Evolutionary conservation across 1,140 invertebrate genomes (phyloP).

Genomic region (Drosophila yakuba): DNA sequence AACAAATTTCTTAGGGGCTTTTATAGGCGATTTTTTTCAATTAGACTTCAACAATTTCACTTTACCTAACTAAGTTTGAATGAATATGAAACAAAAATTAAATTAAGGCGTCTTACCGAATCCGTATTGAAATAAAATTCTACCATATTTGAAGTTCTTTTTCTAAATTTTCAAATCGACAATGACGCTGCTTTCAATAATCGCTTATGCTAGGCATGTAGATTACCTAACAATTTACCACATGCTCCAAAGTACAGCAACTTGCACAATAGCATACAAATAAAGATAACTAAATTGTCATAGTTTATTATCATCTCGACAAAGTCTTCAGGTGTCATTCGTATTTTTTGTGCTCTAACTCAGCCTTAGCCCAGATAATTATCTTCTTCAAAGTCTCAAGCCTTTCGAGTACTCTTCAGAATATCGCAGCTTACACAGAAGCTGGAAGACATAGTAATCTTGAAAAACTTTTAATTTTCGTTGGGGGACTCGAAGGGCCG

Average conservation of each 20-base stretch:
- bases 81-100: background rate
- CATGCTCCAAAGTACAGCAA: background rate
- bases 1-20: background rate
- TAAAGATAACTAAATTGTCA: conserved; percentile 18
- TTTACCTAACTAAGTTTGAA: background rate
- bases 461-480: conserved; percentile 31
- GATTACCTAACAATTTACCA: background rate
- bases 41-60: too few species aligned
- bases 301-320: conserved; percentile 7
- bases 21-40: background rate
- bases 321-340: conserved; percentile 14
- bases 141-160: background rate
- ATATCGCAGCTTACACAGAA: conserved; percentile 12
- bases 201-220: background rate
- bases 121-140: too few species aligned
- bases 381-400: conserved; percentile 18
- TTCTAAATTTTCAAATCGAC: background rate
- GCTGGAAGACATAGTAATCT: conserved; percentile 8
- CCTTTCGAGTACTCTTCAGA: conserved; percentile 5
- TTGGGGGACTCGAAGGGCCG: conserved; percentile 1
- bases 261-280: conserved; percentile 8
- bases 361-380: conserved; percentile 49
- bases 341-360: conserved; percentile 25
- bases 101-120: too few species aligned
- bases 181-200: background rate